Conservation (phyloP, 1,140 invertebrate genomes). For the Dendroctonus valens region DNA sequence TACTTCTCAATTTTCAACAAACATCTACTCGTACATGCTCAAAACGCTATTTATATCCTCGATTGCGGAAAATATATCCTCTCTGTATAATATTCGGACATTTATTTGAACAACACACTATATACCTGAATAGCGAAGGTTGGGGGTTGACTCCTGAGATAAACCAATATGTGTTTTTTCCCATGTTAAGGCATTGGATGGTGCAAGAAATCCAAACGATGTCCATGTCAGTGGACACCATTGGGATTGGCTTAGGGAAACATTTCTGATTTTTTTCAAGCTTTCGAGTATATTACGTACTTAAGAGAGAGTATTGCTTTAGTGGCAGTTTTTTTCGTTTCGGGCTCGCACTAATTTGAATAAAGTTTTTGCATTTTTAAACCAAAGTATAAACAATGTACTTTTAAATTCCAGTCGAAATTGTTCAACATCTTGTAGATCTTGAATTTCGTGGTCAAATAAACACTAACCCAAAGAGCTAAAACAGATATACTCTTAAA, state of each 20-base stretch:
- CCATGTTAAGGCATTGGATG: constrained; percentile 47
- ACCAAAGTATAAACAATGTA: too few species aligned
- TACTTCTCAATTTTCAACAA: constrained; percentile 38
- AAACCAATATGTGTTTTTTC: constrained; percentile 43
- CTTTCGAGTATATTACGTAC: constrained; percentile 3
- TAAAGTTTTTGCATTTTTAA: too few species aligned
- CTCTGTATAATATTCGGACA: constrained; percentile 25
- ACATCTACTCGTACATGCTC: constrained; percentile 29
- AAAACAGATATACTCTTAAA: too few species aligned
- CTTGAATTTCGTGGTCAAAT: too few species aligned
- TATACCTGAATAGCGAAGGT: constrained; percentile 35
- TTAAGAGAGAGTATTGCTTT: constrained; percentile 15
- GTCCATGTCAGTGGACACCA: too few species aligned
- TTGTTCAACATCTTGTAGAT: too few species aligned
- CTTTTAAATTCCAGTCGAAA: too few species aligned
- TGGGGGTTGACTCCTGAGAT: constrained; percentile 42
- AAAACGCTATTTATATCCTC: constrained; percentile 25
- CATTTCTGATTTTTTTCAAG: neutral
- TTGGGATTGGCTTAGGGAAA: neutral
- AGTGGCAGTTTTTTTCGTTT: constrained; percentile 8
- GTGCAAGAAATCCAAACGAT: constrained; percentile 16
- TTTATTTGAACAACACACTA: constrained; percentile 24
- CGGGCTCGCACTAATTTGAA: neutral
- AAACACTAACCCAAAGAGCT: too few species aligned
- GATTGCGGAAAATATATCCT: constrained; percentile 23